Conservation (phyloP, 92 coral and sea anemone genomes). For the Phymanthus crucifer region DNA sequence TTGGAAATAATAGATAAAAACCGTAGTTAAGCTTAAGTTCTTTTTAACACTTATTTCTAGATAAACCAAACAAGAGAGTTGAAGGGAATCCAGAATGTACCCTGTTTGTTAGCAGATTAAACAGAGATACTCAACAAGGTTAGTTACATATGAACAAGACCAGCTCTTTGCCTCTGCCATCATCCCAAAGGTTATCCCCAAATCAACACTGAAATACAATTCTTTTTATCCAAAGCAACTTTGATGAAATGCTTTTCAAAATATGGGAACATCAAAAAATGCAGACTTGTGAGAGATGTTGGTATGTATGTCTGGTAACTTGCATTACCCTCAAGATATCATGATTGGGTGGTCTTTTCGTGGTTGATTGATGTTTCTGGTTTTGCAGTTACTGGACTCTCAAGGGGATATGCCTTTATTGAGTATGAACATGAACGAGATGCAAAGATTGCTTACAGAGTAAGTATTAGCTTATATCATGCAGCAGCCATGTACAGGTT, state of each 20-base stretch:
- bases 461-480: too few relatives aligned
- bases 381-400: constrained; percentile 83
- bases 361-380: not conserved
- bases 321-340: too few relatives aligned
- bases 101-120: constrained; percentile 83
- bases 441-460: constrained; percentile 82
- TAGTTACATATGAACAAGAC: constrained; percentile 7
- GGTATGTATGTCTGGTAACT: constrained; percentile 77
- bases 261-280: constrained; percentile 80
- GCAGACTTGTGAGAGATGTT: constrained; percentile 85
- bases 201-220: too few relatives aligned
- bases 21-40: not conserved
- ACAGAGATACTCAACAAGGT: constrained; percentile 90
- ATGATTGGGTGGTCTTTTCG: too few relatives aligned
- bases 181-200: too few relatives aligned
- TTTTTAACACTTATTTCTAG: constrained; percentile 42
- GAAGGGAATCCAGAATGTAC: constrained; percentile 83
- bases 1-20: not conserved
- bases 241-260: constrained; percentile 60
- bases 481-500: too few relatives aligned
- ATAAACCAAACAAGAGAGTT: constrained; percentile 83
- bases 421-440: constrained; percentile 86
- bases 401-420: constrained; percentile 96
- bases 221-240: constrained; percentile 52
- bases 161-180: too few relatives aligned